Evolutionary conservation across 2,113 vertebrate species (phyloP).

Genomic region (Sialia sialis): DNA sequence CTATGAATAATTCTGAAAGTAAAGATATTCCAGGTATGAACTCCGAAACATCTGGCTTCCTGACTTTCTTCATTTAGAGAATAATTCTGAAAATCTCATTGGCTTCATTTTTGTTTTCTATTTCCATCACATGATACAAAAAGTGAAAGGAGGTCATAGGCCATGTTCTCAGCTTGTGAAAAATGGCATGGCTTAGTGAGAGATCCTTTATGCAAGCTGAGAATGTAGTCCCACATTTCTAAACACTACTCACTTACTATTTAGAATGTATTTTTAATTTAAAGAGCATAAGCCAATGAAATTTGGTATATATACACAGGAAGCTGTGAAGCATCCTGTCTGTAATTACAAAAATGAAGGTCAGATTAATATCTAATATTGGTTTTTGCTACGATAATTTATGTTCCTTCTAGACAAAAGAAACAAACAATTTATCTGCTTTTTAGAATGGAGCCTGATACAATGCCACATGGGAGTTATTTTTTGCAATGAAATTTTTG

Average conservation of each 20-base stretch:
- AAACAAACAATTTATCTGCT: background rate
- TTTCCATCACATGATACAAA: background rate
- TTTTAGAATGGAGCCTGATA: background rate
- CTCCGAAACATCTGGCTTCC: background rate
- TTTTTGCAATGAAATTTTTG: background rate
- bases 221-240: background rate
- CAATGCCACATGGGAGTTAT: background rate
- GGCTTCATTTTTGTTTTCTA: background rate
- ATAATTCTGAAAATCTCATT: background rate
- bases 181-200: background rate
- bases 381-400: background rate
- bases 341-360: background rate
- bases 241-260: background rate
- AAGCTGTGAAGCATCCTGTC: background rate
- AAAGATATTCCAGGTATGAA: background rate
- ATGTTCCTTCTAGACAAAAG: background rate
- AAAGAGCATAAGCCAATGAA: background rate
- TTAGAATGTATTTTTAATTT: background rate
- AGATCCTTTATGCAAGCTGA: background rate
- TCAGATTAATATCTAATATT: background rate
- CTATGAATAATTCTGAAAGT: background rate
- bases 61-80: background rate
- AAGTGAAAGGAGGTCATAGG: background rate
- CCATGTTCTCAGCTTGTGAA: background rate
- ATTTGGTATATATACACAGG: background rate